Conservation (phyloP, 2,888 invertebrate genomes). For the Antheraea assamensis region DNA sequence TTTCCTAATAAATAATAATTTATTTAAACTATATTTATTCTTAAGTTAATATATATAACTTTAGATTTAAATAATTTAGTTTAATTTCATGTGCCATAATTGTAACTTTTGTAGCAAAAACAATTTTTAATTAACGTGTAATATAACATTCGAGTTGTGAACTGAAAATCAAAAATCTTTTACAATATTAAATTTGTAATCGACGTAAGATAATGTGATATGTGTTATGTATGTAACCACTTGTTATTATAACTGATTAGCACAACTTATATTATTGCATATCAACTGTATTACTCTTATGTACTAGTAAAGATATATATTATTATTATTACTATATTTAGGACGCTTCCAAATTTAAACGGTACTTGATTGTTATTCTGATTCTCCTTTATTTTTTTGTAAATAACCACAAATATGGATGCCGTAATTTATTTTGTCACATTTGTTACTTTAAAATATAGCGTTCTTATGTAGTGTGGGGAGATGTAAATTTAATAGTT, state of each 20-base stretch:
- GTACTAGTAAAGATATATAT: slow-evolving; percentile 47
- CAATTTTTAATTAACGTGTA: slow-evolving; percentile 49
- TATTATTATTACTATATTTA: slow-evolving; percentile 31
- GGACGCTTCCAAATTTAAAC: slow-evolving; percentile 49
- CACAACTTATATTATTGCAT: slow-evolving; percentile 78
- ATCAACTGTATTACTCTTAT: slow-evolving; percentile 70
- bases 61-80: slow-evolving; percentile 45
- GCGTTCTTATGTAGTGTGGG: background rate
- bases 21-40: slow-evolving; percentile 32
- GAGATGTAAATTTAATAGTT: background rate
- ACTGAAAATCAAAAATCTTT: slow-evolving; percentile 72
- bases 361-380: slow-evolving; percentile 42
- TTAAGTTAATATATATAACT: slow-evolving; percentile 30
- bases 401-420: slow-evolving; percentile 29
- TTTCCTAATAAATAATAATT: slow-evolving; percentile 26
- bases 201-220: slow-evolving; percentile 81
- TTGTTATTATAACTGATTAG: slow-evolving; percentile 74
- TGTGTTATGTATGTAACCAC: slow-evolving; percentile 70
- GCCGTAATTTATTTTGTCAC: slow-evolving; percentile 32
- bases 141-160: slow-evolving; percentile 75
- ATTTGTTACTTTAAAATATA: slow-evolving; percentile 37
- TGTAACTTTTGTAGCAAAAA: slow-evolving; percentile 54
- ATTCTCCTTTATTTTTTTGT: slow-evolving; percentile 41
- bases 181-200: slow-evolving; percentile 66
- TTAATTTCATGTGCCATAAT: slow-evolving; percentile 75